phyloP scores from a whole-genome alignment of 2,888 invertebrate species.

The Petrolisthes cinctipes region DNA sequence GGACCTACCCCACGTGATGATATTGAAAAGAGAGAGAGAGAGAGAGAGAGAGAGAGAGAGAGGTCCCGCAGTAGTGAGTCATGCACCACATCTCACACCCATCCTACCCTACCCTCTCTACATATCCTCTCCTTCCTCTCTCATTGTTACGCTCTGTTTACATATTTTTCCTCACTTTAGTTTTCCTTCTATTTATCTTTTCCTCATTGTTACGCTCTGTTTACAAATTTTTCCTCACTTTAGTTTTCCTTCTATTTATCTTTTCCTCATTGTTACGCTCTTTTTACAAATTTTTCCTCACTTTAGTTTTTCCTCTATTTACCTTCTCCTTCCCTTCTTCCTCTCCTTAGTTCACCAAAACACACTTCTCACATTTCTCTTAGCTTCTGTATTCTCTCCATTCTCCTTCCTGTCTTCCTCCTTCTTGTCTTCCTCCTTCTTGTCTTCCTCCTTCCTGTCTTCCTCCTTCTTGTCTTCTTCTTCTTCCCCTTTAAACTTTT shows the following conservation, averaged over 20 bases:
- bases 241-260: no score
- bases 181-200: no score
- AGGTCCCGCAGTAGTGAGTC: neutral
- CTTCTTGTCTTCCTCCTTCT: no score
- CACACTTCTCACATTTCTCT: neutral
- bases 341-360: no score
- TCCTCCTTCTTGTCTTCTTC: no score
- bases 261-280: no score
- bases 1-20: neutral
- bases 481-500: neutral
- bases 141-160: neutral
- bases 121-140: neutral
- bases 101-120: neutral
- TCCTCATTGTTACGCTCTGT: no score
- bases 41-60: conserved; percentile 23
- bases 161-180: no score
- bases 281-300: neutral
- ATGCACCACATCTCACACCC: neutral
- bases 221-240: no score
- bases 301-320: no score
- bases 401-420: no score
- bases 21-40: conserved; percentile 20
- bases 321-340: neutral
- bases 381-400: neutral
- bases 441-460: no score